Evolutionary conservation across 1,140 invertebrate species (phyloP).

Genomic region (Trichogramma pretiosum): DNA sequence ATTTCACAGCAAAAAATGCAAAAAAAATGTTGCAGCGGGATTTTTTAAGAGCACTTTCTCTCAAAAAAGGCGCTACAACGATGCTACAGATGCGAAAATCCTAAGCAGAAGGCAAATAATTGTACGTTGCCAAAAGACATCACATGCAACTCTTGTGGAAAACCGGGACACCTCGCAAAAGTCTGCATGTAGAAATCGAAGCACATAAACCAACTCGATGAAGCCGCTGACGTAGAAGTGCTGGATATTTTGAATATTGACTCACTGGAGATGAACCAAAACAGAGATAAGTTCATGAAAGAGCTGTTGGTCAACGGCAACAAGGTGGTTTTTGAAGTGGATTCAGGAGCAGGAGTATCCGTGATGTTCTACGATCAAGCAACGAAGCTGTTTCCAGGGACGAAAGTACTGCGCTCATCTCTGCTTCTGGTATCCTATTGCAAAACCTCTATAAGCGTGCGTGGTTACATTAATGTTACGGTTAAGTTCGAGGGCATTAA

Average conservation of each 20-base stretch:
- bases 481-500: neutral
- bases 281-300: neutral
- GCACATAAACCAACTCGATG: neutral
- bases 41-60: too few relatives aligned
- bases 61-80: too few relatives aligned
- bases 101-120: neutral
- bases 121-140: neutral
- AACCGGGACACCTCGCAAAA: neutral
- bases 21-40: neutral
- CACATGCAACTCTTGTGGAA: neutral
- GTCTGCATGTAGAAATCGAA: neutral
- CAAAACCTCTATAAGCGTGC: neutral
- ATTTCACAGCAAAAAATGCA: too few relatives aligned
- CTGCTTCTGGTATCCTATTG: neutral
- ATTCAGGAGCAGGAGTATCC: neutral
- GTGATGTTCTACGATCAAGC: neutral
- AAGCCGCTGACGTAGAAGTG: too few relatives aligned
- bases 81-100: neutral
- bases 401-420: neutral
- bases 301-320: neutral
- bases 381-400: neutral
- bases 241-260: too few relatives aligned
- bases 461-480: neutral
- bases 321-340: neutral
- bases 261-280: neutral